phyloP scores from a whole-genome alignment of 2,888 invertebrate species.

The Ophion costatus region DNA sequence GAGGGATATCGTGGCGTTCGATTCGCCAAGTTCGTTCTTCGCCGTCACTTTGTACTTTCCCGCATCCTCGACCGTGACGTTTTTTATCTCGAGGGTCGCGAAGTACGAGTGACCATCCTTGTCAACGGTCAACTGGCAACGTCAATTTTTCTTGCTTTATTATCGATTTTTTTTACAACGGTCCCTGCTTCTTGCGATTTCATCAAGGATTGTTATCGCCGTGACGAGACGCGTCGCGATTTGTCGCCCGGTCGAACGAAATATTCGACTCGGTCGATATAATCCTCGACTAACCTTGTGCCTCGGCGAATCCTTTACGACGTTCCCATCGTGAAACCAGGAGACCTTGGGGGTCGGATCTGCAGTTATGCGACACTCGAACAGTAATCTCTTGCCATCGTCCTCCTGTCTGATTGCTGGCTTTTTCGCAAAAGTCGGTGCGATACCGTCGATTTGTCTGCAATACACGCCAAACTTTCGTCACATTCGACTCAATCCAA shows the following conservation, averaged over 20 bases:
- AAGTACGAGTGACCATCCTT: constrained; percentile 97
- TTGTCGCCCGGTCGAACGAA: too few relatives aligned
- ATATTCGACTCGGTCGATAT: background rate
- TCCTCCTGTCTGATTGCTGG: constrained; percentile 98
- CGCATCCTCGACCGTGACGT: constrained; percentile 98
- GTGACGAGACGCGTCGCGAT: too few relatives aligned
- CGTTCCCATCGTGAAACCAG: constrained; percentile 95
- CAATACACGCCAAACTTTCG: constrained; percentile 67
- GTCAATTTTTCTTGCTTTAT: background rate
- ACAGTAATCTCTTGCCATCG: constrained; percentile 96
- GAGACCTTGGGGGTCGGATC: constrained; percentile 95
- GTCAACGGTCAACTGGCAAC: constrained; percentile 91
- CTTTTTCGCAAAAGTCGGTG: constrained; percentile 99
- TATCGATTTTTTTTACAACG: background rate
- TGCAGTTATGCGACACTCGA: constrained; percentile 97
- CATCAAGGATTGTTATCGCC: background rate
- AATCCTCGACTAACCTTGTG: constrained; percentile 89
- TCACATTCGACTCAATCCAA: too few relatives aligned
- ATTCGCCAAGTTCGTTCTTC: constrained; percentile 98
- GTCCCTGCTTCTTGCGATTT: background rate
- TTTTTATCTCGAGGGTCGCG: constrained; percentile 96
- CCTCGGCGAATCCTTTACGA: constrained; percentile 92
- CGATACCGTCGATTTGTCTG: constrained; percentile 98
- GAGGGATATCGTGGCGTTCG: constrained; percentile 97
- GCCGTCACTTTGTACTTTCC: constrained; percentile 98